A percentile compares a stretch with the other conserved stretches of the same genome.
Conservation (phyloP, 2,797 vertebrate species). For the Hafferia zeledoni region DNA sequence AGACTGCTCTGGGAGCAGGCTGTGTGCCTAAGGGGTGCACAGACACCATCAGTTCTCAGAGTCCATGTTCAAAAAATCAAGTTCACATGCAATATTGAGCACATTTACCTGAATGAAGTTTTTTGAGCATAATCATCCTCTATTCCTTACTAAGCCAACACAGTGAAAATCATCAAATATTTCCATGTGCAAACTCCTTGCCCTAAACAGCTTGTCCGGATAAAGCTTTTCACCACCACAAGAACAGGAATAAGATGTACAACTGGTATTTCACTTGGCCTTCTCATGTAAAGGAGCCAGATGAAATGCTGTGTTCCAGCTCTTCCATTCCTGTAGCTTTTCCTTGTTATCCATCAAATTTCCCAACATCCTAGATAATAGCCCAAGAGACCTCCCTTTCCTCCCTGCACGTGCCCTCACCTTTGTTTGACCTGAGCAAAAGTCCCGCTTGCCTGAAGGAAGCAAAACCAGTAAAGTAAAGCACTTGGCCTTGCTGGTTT, state of each 20-base stretch:
- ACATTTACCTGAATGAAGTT: background rate
- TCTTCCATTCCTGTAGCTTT: background rate
- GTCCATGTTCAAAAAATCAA: background rate
- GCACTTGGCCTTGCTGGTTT: background rate
- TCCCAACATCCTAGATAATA: background rate
- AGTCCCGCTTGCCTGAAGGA: background rate
- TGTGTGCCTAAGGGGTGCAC: background rate
- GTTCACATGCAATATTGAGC: background rate
- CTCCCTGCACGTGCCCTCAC: background rate
- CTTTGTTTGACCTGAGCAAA: background rate
- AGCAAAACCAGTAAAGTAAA: background rate
- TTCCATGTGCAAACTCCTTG: background rate
- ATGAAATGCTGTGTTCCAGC: background rate
- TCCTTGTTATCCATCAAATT: background rate
- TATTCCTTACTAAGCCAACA: background rate
- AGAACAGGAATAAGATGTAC: background rate
- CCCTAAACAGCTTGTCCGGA: background rate
- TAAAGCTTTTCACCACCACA: background rate
- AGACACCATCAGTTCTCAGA: background rate
- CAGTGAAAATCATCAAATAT: background rate
- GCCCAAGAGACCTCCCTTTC: background rate
- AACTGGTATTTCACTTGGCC: background rate
- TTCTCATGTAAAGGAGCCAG: background rate
- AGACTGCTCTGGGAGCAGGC: background rate
- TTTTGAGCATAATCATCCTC: background rate